Evolutionary conservation across 2,113 vertebrate genomes (phyloP).

Genomic region (Cyprinodon tularosa): DNA sequence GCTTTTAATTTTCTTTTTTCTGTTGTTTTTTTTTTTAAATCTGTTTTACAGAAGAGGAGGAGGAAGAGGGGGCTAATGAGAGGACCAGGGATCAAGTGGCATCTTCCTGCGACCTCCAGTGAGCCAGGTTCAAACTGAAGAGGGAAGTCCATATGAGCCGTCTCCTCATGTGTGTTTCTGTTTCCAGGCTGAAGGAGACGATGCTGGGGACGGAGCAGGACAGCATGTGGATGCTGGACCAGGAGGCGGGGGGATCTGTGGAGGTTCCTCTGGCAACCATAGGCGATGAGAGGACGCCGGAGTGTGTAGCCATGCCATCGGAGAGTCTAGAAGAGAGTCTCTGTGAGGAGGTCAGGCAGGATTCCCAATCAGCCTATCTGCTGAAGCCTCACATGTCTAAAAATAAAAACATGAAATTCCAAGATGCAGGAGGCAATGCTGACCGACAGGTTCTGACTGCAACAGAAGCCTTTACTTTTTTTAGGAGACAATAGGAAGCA

Average conservation of each 20-base stretch:
- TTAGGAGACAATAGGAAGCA: not conserved
- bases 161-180: not conserved
- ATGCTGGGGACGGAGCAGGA: slow-evolving; percentile 42
- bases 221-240: slow-evolving; percentile 43
- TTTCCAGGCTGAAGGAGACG: slow-evolving; percentile 59
- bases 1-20: not conserved
- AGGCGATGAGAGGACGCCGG: slow-evolving; percentile 58
- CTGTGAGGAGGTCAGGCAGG: slow-evolving; percentile 33
- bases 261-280: slow-evolving; percentile 47
- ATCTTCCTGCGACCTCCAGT: slow-evolving; percentile 47
- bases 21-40: not conserved
- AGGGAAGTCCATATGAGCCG: rapidly evolving
- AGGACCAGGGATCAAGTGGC: slow-evolving; percentile 18
- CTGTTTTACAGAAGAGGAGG: slow-evolving; percentile 36
- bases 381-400: too few species aligned
- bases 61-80: slow-evolving; percentile 22
- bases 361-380: too few species aligned
- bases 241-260: slow-evolving; percentile 34
- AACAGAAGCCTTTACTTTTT: not conserved
- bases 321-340: slow-evolving; percentile 20
- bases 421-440: too few species aligned
- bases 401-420: too few species aligned
- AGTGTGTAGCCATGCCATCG: slow-evolving; percentile 43
- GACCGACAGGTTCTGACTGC: not conserved
- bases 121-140: slow-evolving; percentile 18